Evolutionary conservation across 2,888 invertebrate species (phyloP), one percentile per base, ranked within the genome.

Genomic region (Myopa testacea): DNA sequence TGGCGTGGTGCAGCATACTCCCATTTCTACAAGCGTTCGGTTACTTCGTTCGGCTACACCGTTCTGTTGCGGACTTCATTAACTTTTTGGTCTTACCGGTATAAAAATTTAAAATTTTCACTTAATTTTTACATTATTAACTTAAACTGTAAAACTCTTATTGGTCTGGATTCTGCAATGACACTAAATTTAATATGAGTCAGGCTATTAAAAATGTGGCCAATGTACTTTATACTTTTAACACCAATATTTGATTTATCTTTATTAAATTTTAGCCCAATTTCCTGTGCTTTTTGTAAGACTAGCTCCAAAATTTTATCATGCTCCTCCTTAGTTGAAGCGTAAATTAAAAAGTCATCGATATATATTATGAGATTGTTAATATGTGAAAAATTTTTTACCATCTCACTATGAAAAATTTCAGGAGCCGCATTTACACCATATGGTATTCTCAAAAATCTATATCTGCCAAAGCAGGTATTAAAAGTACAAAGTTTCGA

Each of bases 311-410:
- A 26, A 26, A 26, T 26, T 26, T 26, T 16, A 55, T 55, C 16
- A 55, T 55, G 10, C 10, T 55, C 10, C 55, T 55, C 55, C 55
- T 55, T 55, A 55, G 55, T 55, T 55, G 55, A 55, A 55, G 55
- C 55, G 55, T 55, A 55, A 55, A 55, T 55, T 55, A 55, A 55
- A 55, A 55, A 37, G 6, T 77, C 65, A 26, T 77, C 65, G 14
- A 65, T 38, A 55, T 65, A 77, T 45, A 72, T 72, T 4, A 77
- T 37, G 14, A 65, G 52, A 45, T 65, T 72, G 26, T 26, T 65
- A 40, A 58, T 40, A 52, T 55, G 55, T 55, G 55, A 55, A 55
- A 26, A 26, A 55, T 55, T 55, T 55, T 55, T 55, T 55, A 55
- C 55, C 55, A 55, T 55, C 55, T 55, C 55, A 55, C 55, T 55